phyloP scores from a whole-genome alignment of 2,797 vertebrate species.

The Aulostomus chinensis region DNA sequence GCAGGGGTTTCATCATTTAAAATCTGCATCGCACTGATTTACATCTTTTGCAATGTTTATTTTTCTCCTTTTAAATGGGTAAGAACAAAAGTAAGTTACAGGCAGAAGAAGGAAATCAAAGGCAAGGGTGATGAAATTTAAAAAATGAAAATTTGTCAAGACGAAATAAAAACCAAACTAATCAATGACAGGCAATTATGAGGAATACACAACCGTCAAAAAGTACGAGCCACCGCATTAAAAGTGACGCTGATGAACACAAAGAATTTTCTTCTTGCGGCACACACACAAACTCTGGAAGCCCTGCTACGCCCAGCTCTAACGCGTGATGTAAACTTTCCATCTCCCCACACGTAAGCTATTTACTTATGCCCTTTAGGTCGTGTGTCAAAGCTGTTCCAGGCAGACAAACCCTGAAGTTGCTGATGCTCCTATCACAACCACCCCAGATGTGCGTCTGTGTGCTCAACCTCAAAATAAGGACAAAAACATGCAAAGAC shows the following conservation, averaged over 20 bases:
- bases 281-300: not conserved
- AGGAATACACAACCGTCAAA: not conserved
- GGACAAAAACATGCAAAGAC: constrained; percentile 1
- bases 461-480: constrained; percentile 15
- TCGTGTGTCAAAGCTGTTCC: constrained; percentile 32
- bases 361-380: constrained; percentile 26
- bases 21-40: not conserved
- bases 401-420: constrained; percentile 27
- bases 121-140: too few relatives aligned
- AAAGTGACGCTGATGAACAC: constrained; percentile 1
- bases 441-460: constrained; percentile 22
- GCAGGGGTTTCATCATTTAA: not conserved
- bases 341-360: constrained; percentile 30
- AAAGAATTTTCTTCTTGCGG: constrained; percentile 5
- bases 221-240: not conserved
- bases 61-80: too few relatives aligned
- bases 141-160: too few relatives aligned
- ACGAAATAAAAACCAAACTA: too few relatives aligned
- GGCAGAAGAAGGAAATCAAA: not conserved
- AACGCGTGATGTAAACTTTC: constrained; percentile 17
- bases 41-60: not conserved
- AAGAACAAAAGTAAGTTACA: too few relatives aligned
- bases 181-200: too few relatives aligned
- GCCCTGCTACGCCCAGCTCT: not conserved
- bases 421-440: constrained; percentile 29